Conservation (phyloP, 1,140 invertebrate genomes). For the Spodoptera frugiperda region DNA sequence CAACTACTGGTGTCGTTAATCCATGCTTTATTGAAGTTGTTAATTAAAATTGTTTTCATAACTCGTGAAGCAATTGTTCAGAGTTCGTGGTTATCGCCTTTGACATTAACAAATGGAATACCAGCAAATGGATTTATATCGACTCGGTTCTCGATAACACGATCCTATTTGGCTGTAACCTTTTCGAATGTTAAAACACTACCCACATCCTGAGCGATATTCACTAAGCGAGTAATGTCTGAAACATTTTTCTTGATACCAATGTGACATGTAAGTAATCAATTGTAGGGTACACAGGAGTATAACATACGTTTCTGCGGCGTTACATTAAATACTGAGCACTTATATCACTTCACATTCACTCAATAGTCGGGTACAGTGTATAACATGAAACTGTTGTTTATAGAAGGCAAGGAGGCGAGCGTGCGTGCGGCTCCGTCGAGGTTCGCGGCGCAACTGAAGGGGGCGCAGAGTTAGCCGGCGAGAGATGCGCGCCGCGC, state of each 20-base stretch:
- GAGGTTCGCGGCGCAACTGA: slow-evolving; percentile 56
- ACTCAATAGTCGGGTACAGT: slow-evolving; percentile 36
- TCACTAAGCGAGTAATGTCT: slow-evolving; percentile 27
- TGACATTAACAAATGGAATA: slow-evolving; percentile 34
- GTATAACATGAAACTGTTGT: slow-evolving; percentile 42
- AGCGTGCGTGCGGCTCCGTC: slow-evolving; percentile 50
- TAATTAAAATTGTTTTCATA: slow-evolving; percentile 36
- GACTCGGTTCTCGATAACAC: background rate
- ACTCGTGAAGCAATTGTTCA: slow-evolving; percentile 17
- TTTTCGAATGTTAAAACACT: slow-evolving; percentile 31
- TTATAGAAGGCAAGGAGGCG: slow-evolving; percentile 34
- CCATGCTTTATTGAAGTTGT: slow-evolving; percentile 2
- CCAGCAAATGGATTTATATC: slow-evolving; percentile 13
- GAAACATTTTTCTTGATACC: slow-evolving; percentile 46
- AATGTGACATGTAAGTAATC: slow-evolving; percentile 20
- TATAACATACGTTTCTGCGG: slow-evolving; percentile 22
- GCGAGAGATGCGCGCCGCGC: slow-evolving; percentile 51
- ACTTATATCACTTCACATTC: slow-evolving; percentile 50
- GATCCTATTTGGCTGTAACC: background rate
- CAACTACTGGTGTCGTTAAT: background rate
- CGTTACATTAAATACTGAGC: slow-evolving; percentile 19
- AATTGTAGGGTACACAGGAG: slow-evolving; percentile 12
- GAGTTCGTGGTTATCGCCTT: background rate
- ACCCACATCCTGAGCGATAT: slow-evolving; percentile 31
- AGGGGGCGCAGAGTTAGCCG: slow-evolving; percentile 35